These are phyloP conservation scores for Anoplopoma fimbria DNA, from an alignment of 2,113 vertebrate species.

Conservation along the genomic window DNA sequence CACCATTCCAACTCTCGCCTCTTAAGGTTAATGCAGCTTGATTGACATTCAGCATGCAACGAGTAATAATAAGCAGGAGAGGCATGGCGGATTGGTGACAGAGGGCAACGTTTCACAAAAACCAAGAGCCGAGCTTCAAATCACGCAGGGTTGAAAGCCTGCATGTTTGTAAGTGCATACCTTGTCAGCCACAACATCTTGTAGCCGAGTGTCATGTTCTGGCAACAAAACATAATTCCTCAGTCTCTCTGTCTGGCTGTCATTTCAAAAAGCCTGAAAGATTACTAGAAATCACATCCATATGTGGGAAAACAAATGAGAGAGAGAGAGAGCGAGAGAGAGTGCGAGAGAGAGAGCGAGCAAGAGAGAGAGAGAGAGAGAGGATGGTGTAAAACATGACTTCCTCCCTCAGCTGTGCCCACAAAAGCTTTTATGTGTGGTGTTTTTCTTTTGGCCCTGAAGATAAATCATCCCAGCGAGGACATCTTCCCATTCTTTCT, in stretches of 20 bases:
- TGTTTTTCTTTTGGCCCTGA: slow-evolving; percentile 19
- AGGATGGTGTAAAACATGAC: slow-evolving; percentile 67
- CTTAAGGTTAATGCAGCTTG: slow-evolving; percentile 55
- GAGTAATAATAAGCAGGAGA: slow-evolving; percentile 52
- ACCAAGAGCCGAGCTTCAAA: slow-evolving; percentile 2
- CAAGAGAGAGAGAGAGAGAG: slow-evolving; percentile 27
- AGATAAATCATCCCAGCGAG: slow-evolving; percentile 39
- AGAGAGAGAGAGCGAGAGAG: slow-evolving; percentile 23
- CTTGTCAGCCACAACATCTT: slow-evolving; percentile 66
- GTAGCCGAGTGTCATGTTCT: slow-evolving; percentile 71
- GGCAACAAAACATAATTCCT: slow-evolving; percentile 62
- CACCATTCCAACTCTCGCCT: slow-evolving; percentile 41
- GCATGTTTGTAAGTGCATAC: slow-evolving; percentile 48
- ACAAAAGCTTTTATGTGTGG: slow-evolving; percentile 18
- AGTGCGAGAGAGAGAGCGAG: slow-evolving; percentile 15
- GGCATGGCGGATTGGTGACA: slow-evolving; percentile 33
- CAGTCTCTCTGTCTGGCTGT: slow-evolving; percentile 68
- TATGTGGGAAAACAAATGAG: slow-evolving; percentile 68
- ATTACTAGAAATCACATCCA: slow-evolving; percentile 78
- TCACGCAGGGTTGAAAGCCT: slow-evolving; percentile 9
- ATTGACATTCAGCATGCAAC: slow-evolving; percentile 58
- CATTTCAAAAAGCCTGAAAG: slow-evolving; percentile 65
- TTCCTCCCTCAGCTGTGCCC: slow-evolving; percentile 52
- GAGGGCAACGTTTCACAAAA: slow-evolving; percentile 20
- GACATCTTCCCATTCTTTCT: slow-evolving; percentile 26